phyloP scores from a whole-genome alignment of 2,797 vertebrate species.

The Bryconaethiops microstoma region DNA sequence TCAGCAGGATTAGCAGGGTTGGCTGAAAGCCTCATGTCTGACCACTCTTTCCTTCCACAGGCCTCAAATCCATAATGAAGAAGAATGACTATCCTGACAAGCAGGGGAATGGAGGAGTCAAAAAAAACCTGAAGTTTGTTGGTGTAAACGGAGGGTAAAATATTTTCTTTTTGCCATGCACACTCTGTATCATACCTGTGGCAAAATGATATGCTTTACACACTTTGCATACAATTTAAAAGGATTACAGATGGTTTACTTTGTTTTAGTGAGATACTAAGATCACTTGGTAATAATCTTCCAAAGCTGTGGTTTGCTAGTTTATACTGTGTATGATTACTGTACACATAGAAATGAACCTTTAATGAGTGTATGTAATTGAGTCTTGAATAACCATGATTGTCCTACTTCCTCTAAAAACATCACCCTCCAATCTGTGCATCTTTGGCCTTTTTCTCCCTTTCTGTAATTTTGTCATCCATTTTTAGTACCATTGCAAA shows the following conservation, averaged over 20 bases:
- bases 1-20: constrained; percentile 23
- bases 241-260: neutral
- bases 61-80: constrained; percentile 99
- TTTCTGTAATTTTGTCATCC: neutral
- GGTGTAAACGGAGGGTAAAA: constrained; percentile 99
- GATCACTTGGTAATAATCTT: neutral
- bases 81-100: constrained; percentile 91
- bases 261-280: neutral
- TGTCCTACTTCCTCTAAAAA: constrained; percentile 22
- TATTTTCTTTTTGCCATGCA: constrained; percentile 53
- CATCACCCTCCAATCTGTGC: constrained; percentile 1
- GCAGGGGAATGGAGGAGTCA: constrained; percentile 87
- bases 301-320: neutral
- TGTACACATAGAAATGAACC: neutral
- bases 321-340: neutral
- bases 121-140: constrained; percentile 99
- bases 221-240: constrained; percentile 26
- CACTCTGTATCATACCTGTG: constrained; percentile 11
- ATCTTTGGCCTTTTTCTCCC: neutral
- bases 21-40: constrained; percentile 33
- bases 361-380: constrained; percentile 33
- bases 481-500: neutral
- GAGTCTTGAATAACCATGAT: constrained; percentile 12
- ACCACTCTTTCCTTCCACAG: constrained; percentile 76
- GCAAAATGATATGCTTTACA: constrained; percentile 10